These are phyloP conservation scores for Dolichopus griseipennis DNA, from an alignment of 2,888 invertebrate genomes.

Conservation along the genomic window DNA sequence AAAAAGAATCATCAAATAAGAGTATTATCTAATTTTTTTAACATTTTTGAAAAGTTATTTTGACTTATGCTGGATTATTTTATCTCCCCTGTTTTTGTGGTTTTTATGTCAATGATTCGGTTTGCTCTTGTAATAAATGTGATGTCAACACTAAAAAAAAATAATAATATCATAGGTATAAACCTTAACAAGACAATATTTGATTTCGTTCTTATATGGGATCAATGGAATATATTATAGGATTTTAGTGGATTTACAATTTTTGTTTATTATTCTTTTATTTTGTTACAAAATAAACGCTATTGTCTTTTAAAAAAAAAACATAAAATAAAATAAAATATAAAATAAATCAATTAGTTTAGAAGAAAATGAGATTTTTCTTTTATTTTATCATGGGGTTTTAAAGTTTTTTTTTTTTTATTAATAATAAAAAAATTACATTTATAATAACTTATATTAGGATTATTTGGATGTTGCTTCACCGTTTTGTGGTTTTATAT, in stretches of 20 bases:
- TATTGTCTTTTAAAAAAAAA: not conserved
- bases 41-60: not conserved
- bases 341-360: not conserved
- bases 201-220: not conserved
- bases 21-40: too few relatives aligned
- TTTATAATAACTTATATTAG: too few relatives aligned
- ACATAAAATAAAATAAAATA: too few relatives aligned
- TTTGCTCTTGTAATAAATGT: not conserved
- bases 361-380: too few relatives aligned
- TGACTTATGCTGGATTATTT: not conserved
- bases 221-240: not conserved
- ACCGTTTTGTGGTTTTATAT: too few relatives aligned
- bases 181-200: not conserved
- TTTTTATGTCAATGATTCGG: not conserved
- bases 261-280: not conserved
- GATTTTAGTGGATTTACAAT: not conserved
- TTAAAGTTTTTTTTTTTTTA: too few relatives aligned
- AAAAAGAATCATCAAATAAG: too few relatives aligned
- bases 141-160: constrained; percentile 2
- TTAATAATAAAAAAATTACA: too few relatives aligned
- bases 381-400: too few relatives aligned
- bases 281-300: too few relatives aligned
- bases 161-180: not conserved
- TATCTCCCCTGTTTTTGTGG: too few relatives aligned
- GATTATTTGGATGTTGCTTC: too few relatives aligned